phyloP scores from a whole-genome alignment of 2,113 vertebrate species.

The Rhinoptilus africanus region DNA sequence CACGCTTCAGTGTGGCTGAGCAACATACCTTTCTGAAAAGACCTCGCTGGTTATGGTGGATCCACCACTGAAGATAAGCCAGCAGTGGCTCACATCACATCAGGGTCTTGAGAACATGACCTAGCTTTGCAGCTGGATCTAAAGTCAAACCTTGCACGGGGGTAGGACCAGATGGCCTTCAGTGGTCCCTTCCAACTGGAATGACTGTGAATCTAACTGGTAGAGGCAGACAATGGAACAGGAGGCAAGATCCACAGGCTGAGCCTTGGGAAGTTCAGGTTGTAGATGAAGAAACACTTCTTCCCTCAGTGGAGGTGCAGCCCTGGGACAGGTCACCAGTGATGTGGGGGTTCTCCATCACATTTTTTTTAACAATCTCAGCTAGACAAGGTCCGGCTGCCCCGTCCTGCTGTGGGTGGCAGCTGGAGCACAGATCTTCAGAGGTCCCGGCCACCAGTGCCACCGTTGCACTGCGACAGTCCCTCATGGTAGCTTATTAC shows the following conservation, averaged over 20 bases:
- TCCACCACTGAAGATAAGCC: not conserved
- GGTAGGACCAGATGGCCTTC: not conserved
- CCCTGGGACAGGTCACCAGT: not conserved
- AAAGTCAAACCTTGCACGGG: not conserved
- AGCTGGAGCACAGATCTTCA: not conserved
- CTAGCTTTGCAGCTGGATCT: not conserved
- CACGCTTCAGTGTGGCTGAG: not conserved
- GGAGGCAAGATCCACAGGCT: not conserved
- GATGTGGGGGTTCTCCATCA: not conserved
- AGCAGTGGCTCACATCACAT: not conserved
- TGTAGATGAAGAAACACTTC: not conserved
- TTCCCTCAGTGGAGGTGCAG: not conserved
- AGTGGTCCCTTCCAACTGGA: not conserved
- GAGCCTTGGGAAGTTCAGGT: not conserved
- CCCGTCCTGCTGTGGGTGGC: not conserved
- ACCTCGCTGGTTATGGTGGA: not conserved
- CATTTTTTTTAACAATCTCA: not conserved
- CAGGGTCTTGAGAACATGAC: not conserved
- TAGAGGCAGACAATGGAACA: not conserved
- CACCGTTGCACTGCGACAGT: not conserved
- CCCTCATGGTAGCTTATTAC: not conserved
- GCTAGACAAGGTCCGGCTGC: not conserved
- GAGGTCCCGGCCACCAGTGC: not conserved
- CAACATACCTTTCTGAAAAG: not conserved
- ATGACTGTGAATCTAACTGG: accelerated